Percentiles rank a stretch among this genome's conserved stretches.
These are phyloP conservation scores for Capitulum mitella DNA, from an alignment of 2,888 invertebrate genomes.

Conservation along the genomic window DNA sequence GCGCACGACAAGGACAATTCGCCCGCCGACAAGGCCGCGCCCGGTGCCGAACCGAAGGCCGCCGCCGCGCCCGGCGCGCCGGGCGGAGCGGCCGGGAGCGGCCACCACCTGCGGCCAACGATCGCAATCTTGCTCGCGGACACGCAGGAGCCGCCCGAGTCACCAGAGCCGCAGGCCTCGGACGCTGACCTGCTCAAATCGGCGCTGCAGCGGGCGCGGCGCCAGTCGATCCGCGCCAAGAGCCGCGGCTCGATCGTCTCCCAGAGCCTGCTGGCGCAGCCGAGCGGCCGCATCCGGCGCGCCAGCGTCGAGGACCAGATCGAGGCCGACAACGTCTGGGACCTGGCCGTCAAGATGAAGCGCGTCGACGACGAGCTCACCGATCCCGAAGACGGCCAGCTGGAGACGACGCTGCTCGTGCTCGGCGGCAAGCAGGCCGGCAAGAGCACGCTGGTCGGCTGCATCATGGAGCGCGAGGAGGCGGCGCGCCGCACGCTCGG, in stretches of 20 bases:
- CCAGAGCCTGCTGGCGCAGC: background rate
- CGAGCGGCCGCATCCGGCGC: background rate
- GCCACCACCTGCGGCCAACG: no score
- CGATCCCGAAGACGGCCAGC: constrained; percentile 3
- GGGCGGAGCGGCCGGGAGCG: no score
- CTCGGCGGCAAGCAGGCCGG: constrained; percentile 38
- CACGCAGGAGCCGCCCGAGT: background rate
- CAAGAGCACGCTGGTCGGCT: constrained; percentile 59
- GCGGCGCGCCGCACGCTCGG: constrained; percentile 66
- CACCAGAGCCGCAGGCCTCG: background rate
- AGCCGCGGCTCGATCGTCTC: background rate
- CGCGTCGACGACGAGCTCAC: background rate
- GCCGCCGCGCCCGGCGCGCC: no score
- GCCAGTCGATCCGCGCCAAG: background rate
- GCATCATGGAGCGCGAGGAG: constrained; percentile 71
- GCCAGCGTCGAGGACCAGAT: background rate
- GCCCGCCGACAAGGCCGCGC: background rate
- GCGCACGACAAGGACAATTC: background rate
- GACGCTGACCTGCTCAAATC: background rate
- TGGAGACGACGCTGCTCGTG: background rate
- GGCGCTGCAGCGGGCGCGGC: background rate
- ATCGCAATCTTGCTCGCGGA: background rate
- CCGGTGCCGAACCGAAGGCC: no score
- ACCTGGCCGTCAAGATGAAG: background rate
- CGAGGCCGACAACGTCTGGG: constrained; percentile 13